Conservation (phyloP, 2,113 vertebrate species). For the Paratilapia polleni region DNA sequence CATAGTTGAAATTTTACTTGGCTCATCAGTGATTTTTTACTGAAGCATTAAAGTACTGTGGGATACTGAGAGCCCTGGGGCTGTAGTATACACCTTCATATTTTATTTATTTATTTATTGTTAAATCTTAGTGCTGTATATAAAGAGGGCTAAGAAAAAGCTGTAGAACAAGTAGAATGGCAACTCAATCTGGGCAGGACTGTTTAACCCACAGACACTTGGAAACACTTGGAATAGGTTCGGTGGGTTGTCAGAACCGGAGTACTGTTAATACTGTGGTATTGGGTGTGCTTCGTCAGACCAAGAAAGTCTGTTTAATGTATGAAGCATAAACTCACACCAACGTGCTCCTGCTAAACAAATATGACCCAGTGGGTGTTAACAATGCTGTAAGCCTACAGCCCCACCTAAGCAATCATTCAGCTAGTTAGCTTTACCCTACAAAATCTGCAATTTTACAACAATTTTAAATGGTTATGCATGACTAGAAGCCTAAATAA, state of each 20-base stretch:
- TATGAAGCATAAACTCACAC: slow-evolving; percentile 46
- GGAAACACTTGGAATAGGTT: slow-evolving; percentile 33
- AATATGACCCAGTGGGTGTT: slow-evolving; percentile 56
- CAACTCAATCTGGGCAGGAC: neutral
- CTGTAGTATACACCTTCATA: neutral
- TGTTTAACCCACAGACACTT: neutral
- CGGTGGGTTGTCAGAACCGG: slow-evolving; percentile 1
- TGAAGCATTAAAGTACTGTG: too few species aligned
- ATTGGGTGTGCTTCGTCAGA: slow-evolving; percentile 1
- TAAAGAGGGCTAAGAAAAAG: neutral
- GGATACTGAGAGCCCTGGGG: neutral
- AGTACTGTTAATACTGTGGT: neutral
- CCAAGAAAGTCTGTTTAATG: slow-evolving; percentile 35
- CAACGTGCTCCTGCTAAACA: slow-evolving; percentile 56
- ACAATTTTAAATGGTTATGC: neutral
- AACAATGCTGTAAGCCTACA: slow-evolving; percentile 52
- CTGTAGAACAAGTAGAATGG: neutral
- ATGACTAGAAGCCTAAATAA: neutral
- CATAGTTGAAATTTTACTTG: neutral
- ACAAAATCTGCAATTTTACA: slow-evolving; percentile 13
- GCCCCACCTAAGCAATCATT: slow-evolving; percentile 55
- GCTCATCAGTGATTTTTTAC: neutral
- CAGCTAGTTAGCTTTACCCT: neutral
- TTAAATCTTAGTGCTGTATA: neutral
- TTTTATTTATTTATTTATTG: too few species aligned